These are phyloP conservation scores for Boloria selene DNA, from an alignment of 2,888 invertebrate genomes.

Conservation along the genomic window DNA sequence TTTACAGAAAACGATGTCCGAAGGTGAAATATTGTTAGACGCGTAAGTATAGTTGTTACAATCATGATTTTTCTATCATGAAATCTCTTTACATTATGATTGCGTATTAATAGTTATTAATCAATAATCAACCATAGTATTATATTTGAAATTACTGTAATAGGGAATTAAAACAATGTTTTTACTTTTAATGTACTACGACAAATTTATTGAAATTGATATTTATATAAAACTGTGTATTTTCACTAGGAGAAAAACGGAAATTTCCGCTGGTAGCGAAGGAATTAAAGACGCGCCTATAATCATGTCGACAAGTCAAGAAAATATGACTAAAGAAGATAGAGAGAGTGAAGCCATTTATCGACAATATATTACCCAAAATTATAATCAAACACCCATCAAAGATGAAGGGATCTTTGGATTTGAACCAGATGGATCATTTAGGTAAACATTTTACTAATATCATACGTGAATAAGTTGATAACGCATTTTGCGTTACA, in stretches of 20 bases:
- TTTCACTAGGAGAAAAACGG: conserved; percentile 69
- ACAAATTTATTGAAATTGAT: neutral
- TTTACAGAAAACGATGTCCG: conserved; percentile 90
- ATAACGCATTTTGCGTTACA: neutral
- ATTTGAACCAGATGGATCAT: conserved; percentile 77
- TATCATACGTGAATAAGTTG: conserved; percentile 12
- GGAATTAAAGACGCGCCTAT: conserved; percentile 75
- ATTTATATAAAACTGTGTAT: neutral
- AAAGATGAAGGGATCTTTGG: conserved; percentile 83
- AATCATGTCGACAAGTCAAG: conserved; percentile 84
- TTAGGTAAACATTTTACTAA: conserved; percentile 59
- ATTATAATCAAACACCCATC: conserved; percentile 82
- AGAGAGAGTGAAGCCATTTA: conserved; percentile 73
- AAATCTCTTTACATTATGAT: no score
- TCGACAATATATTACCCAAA: conserved; percentile 68
- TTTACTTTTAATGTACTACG: no score
- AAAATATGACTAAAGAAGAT: conserved; percentile 81
- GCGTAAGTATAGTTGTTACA: conserved; percentile 59
- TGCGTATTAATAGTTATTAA: no score
- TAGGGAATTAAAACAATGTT: no score
- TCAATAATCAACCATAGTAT: no score
- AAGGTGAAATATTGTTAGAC: conserved; percentile 89
- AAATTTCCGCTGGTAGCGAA: conserved; percentile 72
- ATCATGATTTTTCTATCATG: no score
- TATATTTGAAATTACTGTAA: no score